These are phyloP conservation scores for Ceryle rudis DNA, from an alignment of 2,797 vertebrate species.

Conservation along the genomic window DNA sequence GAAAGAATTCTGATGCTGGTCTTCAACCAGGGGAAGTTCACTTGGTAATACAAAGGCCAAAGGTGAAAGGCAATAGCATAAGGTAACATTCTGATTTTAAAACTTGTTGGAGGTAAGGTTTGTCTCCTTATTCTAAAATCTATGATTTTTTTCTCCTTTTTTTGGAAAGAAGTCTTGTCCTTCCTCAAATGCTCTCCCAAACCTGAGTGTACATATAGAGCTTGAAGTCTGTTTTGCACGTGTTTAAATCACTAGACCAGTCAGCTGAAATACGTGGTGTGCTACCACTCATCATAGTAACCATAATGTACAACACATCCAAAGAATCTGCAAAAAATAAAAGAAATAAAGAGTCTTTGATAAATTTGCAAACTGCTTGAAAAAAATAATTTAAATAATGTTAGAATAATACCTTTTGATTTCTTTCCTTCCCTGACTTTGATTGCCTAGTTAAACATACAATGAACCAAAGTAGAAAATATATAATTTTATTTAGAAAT, in stretches of 20 bases:
- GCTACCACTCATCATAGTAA: background rate
- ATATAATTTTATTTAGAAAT: background rate
- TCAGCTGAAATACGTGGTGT: background rate
- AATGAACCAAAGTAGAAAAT: background rate
- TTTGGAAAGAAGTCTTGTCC: background rate
- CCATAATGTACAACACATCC: background rate
- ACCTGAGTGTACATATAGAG: background rate
- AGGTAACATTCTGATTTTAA: background rate
- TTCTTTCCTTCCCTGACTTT: background rate
- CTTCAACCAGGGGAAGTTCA: background rate
- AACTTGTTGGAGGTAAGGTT: background rate
- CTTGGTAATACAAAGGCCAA: background rate
- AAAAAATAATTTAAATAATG: background rate
- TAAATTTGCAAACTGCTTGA: background rate
- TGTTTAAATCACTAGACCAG: background rate
- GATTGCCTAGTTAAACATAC: background rate
- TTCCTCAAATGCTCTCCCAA: background rate
- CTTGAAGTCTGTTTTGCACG: background rate
- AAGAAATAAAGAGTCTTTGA: background rate
- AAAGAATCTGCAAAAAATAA: background rate
- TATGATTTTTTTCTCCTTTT: background rate
- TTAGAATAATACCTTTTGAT: background rate
- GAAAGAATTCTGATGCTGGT: background rate
- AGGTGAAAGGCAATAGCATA: background rate
- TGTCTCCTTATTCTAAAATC: accelerated